Base-by-base conservation (phyloP, 2,113 vertebrate species). In the Siniperca knerii region DNA sequence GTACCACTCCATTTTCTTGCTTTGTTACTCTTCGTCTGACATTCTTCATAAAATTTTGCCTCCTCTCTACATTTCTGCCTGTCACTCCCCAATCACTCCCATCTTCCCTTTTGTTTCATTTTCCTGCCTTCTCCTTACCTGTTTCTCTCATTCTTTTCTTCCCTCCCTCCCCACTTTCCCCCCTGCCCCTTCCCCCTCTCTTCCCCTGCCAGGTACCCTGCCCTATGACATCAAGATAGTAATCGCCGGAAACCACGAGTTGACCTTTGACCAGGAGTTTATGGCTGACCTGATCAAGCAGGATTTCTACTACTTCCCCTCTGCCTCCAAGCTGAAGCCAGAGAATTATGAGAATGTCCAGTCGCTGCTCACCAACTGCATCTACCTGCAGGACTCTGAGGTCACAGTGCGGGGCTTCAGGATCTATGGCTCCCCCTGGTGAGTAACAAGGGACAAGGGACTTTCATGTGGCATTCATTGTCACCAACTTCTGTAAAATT, bases 221-320 rank as follows among this genome's bases (percentile, higher is more conserved):
- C 98, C 98, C 70, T 99, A 99, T 1, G 98, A 99, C 93, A 98
- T 99, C 90, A 99, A 99, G 95, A 97, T 99, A 16, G 98, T 99
- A 84, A 98, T 99, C 42, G 98, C 98, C 0, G 98, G 98, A 86
- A 99, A 99, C 95, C 98, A 99, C 35, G 98, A 99, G 95, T 82
- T 99, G 96, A 99, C 98, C 82, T 99, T 99, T 75, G 98, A 99
- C 95, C 97, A 98, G 95, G 98, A 99, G 96, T 99, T 99, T 94
- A 99, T 99, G 98, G 98, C 98, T 0, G 98, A 99, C 93, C 96
- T 99, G 93, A 98, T 99, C 95, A 99, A 99, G 92, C 98, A 99
- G 96, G 98, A 99, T 95, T 99, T 99, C 90, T 99, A 99, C 95
- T 99, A 99, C 95, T 99, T 99, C 92, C 98, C 98, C 0, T 99